Evolutionary conservation across 1,140 invertebrate genomes (phyloP).

Genomic region (Calliopsis andreniformis): DNA sequence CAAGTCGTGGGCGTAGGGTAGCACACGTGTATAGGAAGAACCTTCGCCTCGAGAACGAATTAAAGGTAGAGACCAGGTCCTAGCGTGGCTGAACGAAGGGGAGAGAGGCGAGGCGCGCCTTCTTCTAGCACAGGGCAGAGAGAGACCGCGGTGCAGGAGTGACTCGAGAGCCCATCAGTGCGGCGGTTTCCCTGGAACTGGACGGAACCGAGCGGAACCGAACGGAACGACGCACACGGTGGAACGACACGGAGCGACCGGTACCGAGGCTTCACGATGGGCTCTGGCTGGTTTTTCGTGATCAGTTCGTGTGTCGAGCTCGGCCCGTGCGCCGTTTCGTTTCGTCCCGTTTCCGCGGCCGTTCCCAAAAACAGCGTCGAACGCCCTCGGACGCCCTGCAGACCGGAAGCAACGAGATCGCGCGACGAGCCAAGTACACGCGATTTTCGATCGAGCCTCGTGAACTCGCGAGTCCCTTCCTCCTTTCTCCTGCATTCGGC

Average conservation of each 20-base stretch:
- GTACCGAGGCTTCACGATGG: slow-evolving; percentile 61
- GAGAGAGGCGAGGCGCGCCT: slow-evolving; percentile 10
- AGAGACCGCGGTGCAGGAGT: slow-evolving; percentile 4
- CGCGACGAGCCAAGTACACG: neutral
- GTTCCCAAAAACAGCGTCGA: neutral
- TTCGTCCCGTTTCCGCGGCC: slow-evolving; percentile 9
- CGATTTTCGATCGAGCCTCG: neutral
- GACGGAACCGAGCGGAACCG: slow-evolving; percentile 56
- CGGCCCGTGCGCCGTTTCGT: slow-evolving; percentile 49
- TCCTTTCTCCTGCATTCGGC: neutral
- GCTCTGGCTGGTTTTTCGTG: slow-evolving; percentile 60
- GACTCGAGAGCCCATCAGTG: slow-evolving; percentile 42
- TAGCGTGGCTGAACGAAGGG: slow-evolving; percentile 4
- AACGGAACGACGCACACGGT: slow-evolving; percentile 35
- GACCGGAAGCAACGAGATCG: neutral
- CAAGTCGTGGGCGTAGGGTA: no score
- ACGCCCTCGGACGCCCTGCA: no score
- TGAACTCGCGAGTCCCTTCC: neutral
- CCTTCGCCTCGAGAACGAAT: neutral
- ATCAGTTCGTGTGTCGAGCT: slow-evolving; percentile 64
- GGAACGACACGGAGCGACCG: slow-evolving; percentile 65
- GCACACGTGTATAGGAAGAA: no score
- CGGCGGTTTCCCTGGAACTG: slow-evolving; percentile 56
- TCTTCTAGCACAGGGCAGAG: neutral
- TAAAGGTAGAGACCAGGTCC: slow-evolving; percentile 7